Base-by-base conservation (phyloP, 92 coral and sea anemone genomes). In the Phenganax subtilis region DNA sequence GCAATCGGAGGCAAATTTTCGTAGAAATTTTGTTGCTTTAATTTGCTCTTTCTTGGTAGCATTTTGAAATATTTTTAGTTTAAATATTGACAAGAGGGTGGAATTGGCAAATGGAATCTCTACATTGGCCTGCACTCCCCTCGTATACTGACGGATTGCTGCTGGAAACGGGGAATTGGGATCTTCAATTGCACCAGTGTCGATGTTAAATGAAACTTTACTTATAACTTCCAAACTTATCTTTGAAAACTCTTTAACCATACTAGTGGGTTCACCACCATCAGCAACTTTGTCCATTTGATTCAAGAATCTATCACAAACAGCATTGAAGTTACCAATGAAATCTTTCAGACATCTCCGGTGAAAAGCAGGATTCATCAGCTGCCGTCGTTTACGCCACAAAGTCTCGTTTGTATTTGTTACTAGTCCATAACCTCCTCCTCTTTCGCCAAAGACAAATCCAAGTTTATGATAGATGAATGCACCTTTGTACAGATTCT, bases 201-300 rank as follows among this genome's bases (percentile, higher is more conserved):
- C 27, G 2, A 59, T 25, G 27, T 59, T 59, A 59, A 59, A 59
- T 6, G 65, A 59, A 59, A 91, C 96, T 87, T 91, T 89, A 8
- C 92, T 91, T 12, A 91, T 78, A 68, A 89, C 88, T 72, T 91
- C 96, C 59, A 91, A 70, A 28, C 89, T 84, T 67, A 89, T 64
- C 54, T 91, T 85, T 25, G 85, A 92, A 51, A 91, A 82, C 81
- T 91, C 92, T 30, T 91, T 90, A 14, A 91, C 92, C 90, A 91
- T 85, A 51, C 92, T 86, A 7, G 89, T 87, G 52, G 82, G 86
- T 7, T 88, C 84, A 51, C 87, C 92, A 25, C 88, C 92, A 57
- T 85, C 54, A 10, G 55, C 47, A 37, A 37, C 47, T 37, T 37
- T 89, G 27, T 83, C 86, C 27, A 91, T 87, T 75, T 88, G 89